These are phyloP conservation scores for Lathronympha strigana DNA, from an alignment of 2,888 invertebrate species.

Conservation along the genomic window DNA sequence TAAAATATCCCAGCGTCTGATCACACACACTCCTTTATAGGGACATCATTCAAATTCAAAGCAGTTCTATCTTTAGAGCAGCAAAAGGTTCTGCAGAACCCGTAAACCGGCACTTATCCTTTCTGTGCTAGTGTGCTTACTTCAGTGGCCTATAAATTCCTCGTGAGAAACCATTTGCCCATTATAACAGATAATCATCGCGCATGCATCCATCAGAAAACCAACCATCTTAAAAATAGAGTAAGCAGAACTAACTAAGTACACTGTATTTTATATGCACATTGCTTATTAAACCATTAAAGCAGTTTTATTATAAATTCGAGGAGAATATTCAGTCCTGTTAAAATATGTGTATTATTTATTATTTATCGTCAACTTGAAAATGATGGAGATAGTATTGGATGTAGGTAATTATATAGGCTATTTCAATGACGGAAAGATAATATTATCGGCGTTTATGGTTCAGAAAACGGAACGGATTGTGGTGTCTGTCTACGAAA, in stretches of 20 bases:
- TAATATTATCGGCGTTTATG: background rate
- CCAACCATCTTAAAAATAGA: conserved; percentile 17
- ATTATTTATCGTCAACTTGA: no score
- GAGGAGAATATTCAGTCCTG: background rate
- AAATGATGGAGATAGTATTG: no score
- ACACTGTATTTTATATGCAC: conserved; percentile 2
- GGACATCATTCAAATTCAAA: background rate
- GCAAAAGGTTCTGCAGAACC: conserved; percentile 3
- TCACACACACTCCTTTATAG: background rate
- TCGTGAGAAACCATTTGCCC: conserved; percentile 36
- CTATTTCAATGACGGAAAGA: background rate
- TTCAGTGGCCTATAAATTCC: conserved; percentile 38
- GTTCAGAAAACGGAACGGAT: background rate
- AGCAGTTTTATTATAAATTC: background rate
- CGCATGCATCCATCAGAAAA: conserved; percentile 17
- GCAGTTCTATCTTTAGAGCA: conserved; percentile 1
- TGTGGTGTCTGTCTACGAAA: background rate
- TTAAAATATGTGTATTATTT: background rate
- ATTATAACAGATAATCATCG: conserved; percentile 35
- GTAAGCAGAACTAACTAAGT: background rate
- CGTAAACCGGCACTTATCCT: conserved; percentile 27
- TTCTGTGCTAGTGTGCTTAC: conserved; percentile 14
- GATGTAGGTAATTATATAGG: no score
- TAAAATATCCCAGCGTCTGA: no score
- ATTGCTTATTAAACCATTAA: background rate